Conservation (phyloP, 1,140 invertebrate genomes). For the Callitettix versicolor region DNA sequence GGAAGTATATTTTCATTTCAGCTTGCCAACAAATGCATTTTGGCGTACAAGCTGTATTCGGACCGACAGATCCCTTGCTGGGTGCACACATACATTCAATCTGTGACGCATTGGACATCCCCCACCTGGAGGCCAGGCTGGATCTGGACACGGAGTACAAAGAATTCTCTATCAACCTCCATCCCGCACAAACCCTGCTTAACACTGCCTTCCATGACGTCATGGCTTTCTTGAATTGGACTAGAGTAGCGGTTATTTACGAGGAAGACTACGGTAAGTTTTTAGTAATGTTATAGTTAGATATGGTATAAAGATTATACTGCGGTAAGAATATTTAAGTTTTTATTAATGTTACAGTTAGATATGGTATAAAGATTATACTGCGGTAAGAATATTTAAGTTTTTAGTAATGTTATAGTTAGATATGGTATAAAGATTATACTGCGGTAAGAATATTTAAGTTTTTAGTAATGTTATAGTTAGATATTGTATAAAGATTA, state of each 20-base stretch:
- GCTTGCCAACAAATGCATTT: conserved; percentile 51
- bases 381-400: no score
- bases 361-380: no score
- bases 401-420: no score
- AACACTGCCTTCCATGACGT: conserved; percentile 54
- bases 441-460: no score
- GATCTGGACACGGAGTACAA: conserved; percentile 40
- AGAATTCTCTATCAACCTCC: conserved; percentile 56
- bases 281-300: conserved; percentile 5
- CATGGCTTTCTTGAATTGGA: conserved; percentile 59
- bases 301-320: no score
- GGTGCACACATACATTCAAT: conserved; percentile 57
- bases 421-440: no score
- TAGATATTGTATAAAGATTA: no score
- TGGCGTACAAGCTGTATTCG: conserved; percentile 54
- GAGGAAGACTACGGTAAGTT: conserved; percentile 60
- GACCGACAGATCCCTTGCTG: conserved; percentile 47
- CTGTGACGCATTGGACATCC: conserved; percentile 58
- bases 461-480: no score
- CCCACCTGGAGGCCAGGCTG: conserved; percentile 53
- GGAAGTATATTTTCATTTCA: conserved; percentile 27
- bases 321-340: no score
- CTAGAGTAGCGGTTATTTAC: conserved; percentile 57
- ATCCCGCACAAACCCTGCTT: conserved; percentile 53
- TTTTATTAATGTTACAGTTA: no score